Conservation (phyloP, 2,113 vertebrate species). For the Nyctereutes procyonoides region DNA sequence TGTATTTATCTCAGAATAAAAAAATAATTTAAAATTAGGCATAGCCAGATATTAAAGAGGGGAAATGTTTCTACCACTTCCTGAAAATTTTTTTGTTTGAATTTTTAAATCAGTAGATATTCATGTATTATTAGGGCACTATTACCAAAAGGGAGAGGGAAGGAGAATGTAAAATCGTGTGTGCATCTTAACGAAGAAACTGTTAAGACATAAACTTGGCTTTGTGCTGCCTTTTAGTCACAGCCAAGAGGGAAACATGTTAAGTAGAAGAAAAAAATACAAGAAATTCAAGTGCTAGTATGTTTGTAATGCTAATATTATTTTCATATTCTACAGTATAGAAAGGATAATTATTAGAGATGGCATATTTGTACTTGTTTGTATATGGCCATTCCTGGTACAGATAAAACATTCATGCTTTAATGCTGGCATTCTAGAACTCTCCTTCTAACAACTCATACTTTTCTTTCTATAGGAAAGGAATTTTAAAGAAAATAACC, state of each 20-base stretch:
- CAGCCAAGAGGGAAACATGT: neutral
- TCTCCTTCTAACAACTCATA: neutral
- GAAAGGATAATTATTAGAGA: neutral
- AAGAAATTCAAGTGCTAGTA: neutral
- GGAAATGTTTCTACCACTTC: neutral
- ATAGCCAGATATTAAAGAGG: neutral
- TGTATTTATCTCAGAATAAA: neutral
- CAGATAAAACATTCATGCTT: neutral
- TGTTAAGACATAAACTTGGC: neutral
- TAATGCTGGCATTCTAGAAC: conserved; percentile 2
- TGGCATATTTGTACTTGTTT: neutral
- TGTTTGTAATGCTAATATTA: neutral
- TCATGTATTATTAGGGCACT: neutral
- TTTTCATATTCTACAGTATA: neutral
- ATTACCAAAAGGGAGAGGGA: neutral
- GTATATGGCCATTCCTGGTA: neutral
- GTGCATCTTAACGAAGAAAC: neutral
- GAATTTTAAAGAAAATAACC: neutral
- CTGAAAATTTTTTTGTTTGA: neutral
- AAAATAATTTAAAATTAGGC: neutral
- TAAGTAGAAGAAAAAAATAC: neutral
- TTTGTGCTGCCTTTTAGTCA: neutral
- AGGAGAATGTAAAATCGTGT: neutral
- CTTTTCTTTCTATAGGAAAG: neutral
- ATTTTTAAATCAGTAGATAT: neutral